Evolutionary conservation across 2,797 vertebrate genomes (phyloP).

Genomic region (Acanthurus tractus): DNA sequence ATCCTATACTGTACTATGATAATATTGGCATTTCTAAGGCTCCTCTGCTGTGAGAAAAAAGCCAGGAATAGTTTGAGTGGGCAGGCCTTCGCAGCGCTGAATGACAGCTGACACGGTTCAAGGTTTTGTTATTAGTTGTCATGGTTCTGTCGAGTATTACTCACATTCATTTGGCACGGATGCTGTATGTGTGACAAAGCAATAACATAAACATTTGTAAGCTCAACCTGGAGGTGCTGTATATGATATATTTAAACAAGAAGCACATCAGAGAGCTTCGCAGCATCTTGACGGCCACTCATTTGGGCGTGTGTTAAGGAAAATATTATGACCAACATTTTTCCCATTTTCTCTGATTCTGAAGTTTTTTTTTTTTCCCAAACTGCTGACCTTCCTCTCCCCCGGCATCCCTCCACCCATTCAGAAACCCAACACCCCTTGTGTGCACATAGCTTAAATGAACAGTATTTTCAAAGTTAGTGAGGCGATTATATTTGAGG

Average conservation of each 20-base stretch:
- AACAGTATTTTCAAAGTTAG: slow-evolving; percentile 80
- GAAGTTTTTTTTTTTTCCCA: slow-evolving; percentile 44
- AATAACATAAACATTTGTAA: slow-evolving; percentile 59
- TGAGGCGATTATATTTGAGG: slow-evolving; percentile 77
- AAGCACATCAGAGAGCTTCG: not conserved
- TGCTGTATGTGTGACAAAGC: slow-evolving; percentile 33
- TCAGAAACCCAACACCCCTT: slow-evolving; percentile 73
- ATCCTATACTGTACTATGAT: slow-evolving; percentile 51
- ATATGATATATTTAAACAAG: slow-evolving; percentile 56
- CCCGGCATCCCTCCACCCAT: not conserved
- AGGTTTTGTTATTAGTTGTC: slow-evolving; percentile 63
- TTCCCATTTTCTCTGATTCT: slow-evolving; percentile 59
- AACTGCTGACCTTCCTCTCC: slow-evolving; percentile 64
- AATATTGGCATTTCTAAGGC: slow-evolving; percentile 52
- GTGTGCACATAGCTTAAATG: slow-evolving; percentile 79
- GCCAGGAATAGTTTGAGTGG: slow-evolving; percentile 67
- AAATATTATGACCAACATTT: slow-evolving; percentile 66
- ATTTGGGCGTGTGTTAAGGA: slow-evolving; percentile 50
- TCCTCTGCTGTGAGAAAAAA: slow-evolving; percentile 48
- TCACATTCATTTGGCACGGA: slow-evolving; percentile 60
- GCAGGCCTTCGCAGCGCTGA: slow-evolving; percentile 46
- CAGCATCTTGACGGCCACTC: slow-evolving; percentile 36
- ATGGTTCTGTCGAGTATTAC: slow-evolving; percentile 54
- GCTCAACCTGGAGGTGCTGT: slow-evolving; percentile 22
- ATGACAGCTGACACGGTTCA: slow-evolving; percentile 64